Percentiles rank a stretch among this genome's conserved stretches.
phyloP scores from a whole-genome alignment of 2,797 vertebrate species.

The Melanitta fusca region DNA sequence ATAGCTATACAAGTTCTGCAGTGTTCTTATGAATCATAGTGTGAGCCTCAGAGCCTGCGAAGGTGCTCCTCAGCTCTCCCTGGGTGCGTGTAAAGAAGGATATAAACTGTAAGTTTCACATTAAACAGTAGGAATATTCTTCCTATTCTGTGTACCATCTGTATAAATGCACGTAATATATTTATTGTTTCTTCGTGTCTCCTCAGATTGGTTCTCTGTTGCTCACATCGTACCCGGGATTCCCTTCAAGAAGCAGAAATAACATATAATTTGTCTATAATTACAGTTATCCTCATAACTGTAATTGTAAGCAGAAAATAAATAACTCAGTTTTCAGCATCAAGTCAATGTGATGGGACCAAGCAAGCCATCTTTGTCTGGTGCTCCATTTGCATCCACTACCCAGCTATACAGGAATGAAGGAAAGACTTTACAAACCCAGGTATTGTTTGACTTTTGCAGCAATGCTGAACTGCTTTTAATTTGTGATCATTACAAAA shows the following conservation, averaged over 20 bases:
- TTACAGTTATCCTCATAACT: not conserved
- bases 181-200: not conserved
- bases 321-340: conserved; percentile 45
- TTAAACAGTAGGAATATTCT: fast-evolving
- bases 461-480: not conserved
- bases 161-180: fast-evolving
- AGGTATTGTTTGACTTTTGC: conserved; percentile 78
- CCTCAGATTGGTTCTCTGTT: not conserved
- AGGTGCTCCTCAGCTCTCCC: not conserved
- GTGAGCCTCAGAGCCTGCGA: too few species aligned
- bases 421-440: conserved; percentile 64
- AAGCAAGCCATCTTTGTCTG: conserved; percentile 28
- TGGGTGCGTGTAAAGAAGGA: not conserved
- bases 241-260: not conserved
- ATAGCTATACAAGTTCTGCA: fast-evolving
- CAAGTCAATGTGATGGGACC: conserved; percentile 17
- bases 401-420: conserved; percentile 1
- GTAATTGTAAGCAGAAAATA: not conserved
- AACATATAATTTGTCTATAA: not conserved
- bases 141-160: not conserved
- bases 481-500: not conserved
- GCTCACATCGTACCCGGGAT: not conserved
- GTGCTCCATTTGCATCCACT: conserved; percentile 47
- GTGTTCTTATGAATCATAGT: fast-evolving
- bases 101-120: not conserved